A percentile compares a stretch with the other conserved stretches of the same genome.
Evolutionary conservation across 2,797 vertebrate species (phyloP).

Genomic region (Chrosomus eos): DNA sequence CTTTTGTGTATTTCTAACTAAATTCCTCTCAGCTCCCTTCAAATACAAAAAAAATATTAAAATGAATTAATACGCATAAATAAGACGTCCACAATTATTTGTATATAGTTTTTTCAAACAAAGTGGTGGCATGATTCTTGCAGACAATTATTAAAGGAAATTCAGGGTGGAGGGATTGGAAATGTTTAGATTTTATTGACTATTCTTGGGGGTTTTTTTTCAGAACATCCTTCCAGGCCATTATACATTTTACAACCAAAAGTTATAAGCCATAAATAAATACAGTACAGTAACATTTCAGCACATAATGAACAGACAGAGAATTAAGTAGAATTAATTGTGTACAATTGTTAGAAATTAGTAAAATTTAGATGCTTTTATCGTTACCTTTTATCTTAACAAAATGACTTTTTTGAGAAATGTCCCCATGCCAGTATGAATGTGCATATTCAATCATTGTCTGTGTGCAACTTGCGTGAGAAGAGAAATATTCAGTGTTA

Average conservation of each 20-base stretch:
- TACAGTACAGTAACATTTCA: neutral
- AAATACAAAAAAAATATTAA: neutral
- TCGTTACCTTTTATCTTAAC: neutral
- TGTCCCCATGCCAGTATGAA: neutral
- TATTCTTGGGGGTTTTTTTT: neutral
- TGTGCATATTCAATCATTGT: neutral
- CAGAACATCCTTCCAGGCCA: neutral
- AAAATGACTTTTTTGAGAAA: neutral
- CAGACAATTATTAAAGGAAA: neutral
- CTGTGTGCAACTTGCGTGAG: neutral
- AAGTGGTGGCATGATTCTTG: neutral
- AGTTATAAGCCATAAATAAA: neutral
- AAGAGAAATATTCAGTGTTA: neutral
- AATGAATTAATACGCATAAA: neutral
- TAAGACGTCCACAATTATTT: neutral
- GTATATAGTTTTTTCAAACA: neutral
- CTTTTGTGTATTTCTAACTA: neutral
- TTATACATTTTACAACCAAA: neutral
- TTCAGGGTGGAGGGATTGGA: neutral
- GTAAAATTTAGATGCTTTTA: neutral
- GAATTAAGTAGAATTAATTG: rapidly evolving
- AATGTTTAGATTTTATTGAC: neutral
- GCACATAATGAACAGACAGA: neutral
- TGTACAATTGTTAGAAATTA: neutral
- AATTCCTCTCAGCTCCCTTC: neutral